Conservation (phyloP, 2,888 invertebrate genomes). For the Drosophila mimica region DNA sequence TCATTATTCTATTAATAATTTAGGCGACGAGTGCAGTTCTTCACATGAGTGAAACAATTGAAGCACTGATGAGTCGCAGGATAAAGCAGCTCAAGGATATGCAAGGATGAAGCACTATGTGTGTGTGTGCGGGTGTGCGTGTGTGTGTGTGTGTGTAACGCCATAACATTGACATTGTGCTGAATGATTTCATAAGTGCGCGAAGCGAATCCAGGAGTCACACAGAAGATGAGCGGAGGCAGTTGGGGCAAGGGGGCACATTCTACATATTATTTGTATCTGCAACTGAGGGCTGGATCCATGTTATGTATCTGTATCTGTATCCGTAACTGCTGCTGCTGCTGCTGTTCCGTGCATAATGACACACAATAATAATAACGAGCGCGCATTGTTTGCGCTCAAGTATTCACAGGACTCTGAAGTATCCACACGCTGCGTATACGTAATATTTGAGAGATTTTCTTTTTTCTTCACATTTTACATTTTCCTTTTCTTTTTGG, state of each 20-base stretch:
- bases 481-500: slow-evolving; percentile 9
- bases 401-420: slow-evolving; percentile 63
- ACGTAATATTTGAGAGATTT: slow-evolving; percentile 65
- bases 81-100: slow-evolving; percentile 36
- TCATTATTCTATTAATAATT: slow-evolving; percentile 84
- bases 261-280: slow-evolving; percentile 17
- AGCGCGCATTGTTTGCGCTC: slow-evolving; percentile 73
- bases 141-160: slow-evolving; percentile 40
- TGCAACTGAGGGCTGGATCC: slow-evolving; percentile 16
- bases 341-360: slow-evolving; percentile 67
- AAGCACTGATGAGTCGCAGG: slow-evolving; percentile 68
- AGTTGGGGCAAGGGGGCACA: neutral
- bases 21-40: slow-evolving; percentile 79
- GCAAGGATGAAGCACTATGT: slow-evolving; percentile 8
- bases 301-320: slow-evolving; percentile 25
- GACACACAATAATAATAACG: slow-evolving; percentile 75
- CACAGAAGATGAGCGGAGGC: slow-evolving; percentile 1
- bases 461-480: slow-evolving; percentile 5
- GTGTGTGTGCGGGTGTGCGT: slow-evolving; percentile 22
- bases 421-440: slow-evolving; percentile 74
- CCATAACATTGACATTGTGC: slow-evolving; percentile 78
- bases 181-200: slow-evolving; percentile 75
- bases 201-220: slow-evolving; percentile 33
- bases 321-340: slow-evolving; percentile 43
- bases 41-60: slow-evolving; percentile 81